Conservation (phyloP, 2,797 vertebrate genomes). For the Anas bernieri region DNA sequence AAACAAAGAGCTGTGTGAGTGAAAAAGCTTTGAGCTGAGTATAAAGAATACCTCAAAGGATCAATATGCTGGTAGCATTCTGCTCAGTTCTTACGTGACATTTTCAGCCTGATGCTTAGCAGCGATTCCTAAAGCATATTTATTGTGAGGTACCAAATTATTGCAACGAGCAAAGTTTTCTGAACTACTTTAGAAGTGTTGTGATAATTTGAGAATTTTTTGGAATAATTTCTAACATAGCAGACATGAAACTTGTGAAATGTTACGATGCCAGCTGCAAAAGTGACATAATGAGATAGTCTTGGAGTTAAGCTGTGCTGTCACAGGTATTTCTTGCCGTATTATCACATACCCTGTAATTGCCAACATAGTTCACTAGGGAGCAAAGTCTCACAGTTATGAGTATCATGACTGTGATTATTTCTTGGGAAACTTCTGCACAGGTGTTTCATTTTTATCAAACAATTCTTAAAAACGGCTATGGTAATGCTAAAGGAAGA, state of each 20-base stretch:
- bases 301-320: background rate
- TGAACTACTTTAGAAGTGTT: background rate
- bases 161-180: background rate
- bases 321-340: background rate
- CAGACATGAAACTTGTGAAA: background rate
- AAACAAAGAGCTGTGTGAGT: background rate
- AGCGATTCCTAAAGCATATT: background rate
- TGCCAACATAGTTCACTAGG: background rate
- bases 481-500: background rate
- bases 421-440: background rate
- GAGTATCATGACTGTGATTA: background rate
- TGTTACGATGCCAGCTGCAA: background rate
- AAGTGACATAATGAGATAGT: background rate
- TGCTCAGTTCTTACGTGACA: background rate
- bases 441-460: background rate
- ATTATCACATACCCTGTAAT: background rate
- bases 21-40: background rate
- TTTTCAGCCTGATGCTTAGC: background rate
- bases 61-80: background rate
- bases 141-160: background rate
- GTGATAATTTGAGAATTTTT: background rate
- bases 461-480: background rate
- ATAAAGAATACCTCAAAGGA: background rate
- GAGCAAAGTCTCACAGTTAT: background rate
- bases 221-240: background rate